These are phyloP conservation scores for Aleadryas rufinucha DNA, from an alignment of 2,113 vertebrate genomes.

Conservation along the genomic window DNA sequence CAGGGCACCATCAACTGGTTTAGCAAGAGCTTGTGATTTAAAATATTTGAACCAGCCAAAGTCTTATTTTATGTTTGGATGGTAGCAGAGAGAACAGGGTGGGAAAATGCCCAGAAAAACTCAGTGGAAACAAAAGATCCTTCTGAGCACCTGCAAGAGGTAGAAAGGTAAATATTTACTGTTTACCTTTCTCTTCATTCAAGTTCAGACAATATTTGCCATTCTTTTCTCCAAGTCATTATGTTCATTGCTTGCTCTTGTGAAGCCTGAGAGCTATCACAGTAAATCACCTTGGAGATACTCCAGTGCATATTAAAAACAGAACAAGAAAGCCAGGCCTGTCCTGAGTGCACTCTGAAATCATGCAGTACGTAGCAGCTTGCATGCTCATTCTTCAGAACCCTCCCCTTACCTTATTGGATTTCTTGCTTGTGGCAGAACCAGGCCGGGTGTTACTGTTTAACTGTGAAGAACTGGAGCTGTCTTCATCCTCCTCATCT, in stretches of 20 bases:
- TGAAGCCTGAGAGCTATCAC: background rate
- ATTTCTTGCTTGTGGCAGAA: slow-evolving; percentile 95
- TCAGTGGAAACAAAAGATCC: background rate
- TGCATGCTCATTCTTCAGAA: background rate
- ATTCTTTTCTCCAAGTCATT: background rate
- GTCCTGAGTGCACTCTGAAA: background rate
- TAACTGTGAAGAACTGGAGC: slow-evolving; percentile 95
- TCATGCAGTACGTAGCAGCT: background rate
- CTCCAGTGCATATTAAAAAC: background rate
- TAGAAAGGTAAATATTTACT: slow-evolving; percentile 38
- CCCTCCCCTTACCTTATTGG: slow-evolving; percentile 79
- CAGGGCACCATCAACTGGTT: background rate
- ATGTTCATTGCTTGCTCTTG: background rate
- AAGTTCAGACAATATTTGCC: slow-evolving; percentile 24
- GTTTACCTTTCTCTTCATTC: slow-evolving; percentile 10
- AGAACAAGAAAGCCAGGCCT: background rate
- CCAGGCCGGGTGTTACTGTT: slow-evolving; percentile 95
- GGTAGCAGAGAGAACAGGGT: background rate
- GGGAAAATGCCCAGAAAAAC: background rate
- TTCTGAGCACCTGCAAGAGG: background rate
- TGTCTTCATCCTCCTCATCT: slow-evolving; percentile 94
- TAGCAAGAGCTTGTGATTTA: background rate
- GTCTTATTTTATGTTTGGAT: background rate
- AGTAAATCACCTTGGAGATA: background rate
- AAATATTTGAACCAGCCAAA: background rate